phyloP scores from a whole-genome alignment of 2,113 vertebrate genomes.

The Ptyas mucosa region DNA sequence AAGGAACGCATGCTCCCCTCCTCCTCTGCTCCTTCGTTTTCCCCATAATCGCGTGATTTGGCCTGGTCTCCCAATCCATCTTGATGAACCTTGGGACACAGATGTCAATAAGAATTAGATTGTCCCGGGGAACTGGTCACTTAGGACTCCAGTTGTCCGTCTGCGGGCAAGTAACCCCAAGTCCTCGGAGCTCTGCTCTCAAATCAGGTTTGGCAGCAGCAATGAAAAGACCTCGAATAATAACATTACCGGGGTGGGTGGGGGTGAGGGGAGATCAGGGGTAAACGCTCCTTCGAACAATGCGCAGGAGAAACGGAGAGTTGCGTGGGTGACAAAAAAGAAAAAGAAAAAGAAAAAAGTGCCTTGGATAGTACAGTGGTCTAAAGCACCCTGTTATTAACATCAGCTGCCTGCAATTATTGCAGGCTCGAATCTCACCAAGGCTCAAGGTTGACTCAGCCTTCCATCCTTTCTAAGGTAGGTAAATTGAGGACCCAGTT shows the following conservation, averaged over 20 bases:
- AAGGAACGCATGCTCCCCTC: conserved; percentile 18
- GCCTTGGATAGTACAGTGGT: no score
- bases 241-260: conserved; percentile 66
- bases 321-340: neutral
- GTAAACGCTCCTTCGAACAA: conserved; percentile 40
- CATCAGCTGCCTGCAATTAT: no score
- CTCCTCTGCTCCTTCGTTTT: neutral
- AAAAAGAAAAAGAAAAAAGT: no score
- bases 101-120: conserved; percentile 84
- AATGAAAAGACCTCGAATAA: conserved; percentile 80
- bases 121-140: conserved; percentile 76
- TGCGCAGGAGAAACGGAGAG: neutral
- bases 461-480: no score
- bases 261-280: conserved; percentile 60
- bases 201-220: conserved; percentile 77
- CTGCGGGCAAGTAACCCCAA: conserved; percentile 65
- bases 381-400: no score
- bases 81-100: conserved; percentile 79
- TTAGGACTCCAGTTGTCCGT: conserved; percentile 73
- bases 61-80: conserved; percentile 66
- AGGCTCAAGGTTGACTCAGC: no score
- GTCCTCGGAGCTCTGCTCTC: conserved; percentile 61
- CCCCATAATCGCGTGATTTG: conserved; percentile 69
- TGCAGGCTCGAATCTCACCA: no score
- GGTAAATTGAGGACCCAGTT: no score